Base-by-base conservation (phyloP, 2,113 vertebrate genomes). In the Dinomys branickii region DNA sequence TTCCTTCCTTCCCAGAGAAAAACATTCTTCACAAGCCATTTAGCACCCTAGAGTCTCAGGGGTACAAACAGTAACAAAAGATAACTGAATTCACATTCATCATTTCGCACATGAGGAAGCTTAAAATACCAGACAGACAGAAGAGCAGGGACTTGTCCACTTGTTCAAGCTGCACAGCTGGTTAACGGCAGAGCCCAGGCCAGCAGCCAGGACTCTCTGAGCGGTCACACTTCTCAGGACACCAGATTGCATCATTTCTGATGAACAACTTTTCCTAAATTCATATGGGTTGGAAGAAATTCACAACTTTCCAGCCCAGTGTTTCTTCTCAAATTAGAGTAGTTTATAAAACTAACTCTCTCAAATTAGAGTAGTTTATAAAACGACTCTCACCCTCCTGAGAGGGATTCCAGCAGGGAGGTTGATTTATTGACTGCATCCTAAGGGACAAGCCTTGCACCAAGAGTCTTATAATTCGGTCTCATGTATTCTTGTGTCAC, bases 211-310 rank as follows among this genome's bases (percentile, higher is more conserved):
- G 33, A 9, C 20, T 19, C 69, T 50, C 38, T 22, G 20, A 50
- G 52, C 11, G 63, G 47, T 87, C 73, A 35, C 4, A 82, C 33
- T 69, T 92, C 83, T 73, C 47, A 30, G 61, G 50, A 94, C 7
- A 67, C 41, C 50, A 65, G 13, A 26, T n/a, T 61, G 20, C 30
- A 80, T 65, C 63, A 5, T 52, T 56, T 67, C n/a, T 38, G 19
- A 85, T 54, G 24, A 88, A 94, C 41, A 59, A 38, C 56, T 87
- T 88, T 69, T 11, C 13, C 28, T 33, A 24, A 85, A 82, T 91
- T 91, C 54, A 65, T 90, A 92, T 6, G 12, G 33, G 7, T 94
- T 50, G 63, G 73, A 96, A 86, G 69, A 87, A 86, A 65, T 88
- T 71, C 58, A n/a, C 54, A 82, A 67, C 20, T 71, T 88, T 38